phyloP scores from a whole-genome alignment of 2,797 vertebrate species.

The Crocodylus rhombifer region DNA sequence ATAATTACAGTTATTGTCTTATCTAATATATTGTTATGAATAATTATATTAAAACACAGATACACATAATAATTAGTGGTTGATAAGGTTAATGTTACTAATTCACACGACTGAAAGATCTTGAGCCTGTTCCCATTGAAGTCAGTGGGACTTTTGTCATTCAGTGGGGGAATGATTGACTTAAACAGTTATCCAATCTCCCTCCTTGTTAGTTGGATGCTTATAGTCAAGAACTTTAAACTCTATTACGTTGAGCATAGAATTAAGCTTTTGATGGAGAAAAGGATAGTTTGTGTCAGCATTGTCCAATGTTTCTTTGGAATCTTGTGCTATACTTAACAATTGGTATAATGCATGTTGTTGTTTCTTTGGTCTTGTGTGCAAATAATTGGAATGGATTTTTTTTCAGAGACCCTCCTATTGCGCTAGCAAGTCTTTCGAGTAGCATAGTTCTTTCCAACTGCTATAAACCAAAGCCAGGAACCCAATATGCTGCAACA shows the following conservation, averaged over 20 bases:
- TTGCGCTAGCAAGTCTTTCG: not conserved
- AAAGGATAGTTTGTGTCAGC: constrained; percentile 26
- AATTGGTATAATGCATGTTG: not conserved
- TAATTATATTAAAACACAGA: not conserved
- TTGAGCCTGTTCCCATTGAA: no score
- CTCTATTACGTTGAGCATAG: not conserved
- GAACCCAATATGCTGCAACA: constrained; percentile 58
- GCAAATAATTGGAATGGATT: constrained; percentile 47
- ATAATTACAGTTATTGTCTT: not conserved
- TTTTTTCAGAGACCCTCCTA: constrained; percentile 48
- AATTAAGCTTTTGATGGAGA: constrained; percentile 8
- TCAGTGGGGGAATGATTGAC: no score
- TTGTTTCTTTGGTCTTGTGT: constrained; percentile 51
- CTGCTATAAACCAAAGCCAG: constrained; percentile 64
- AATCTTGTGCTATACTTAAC: constrained; percentile 40
- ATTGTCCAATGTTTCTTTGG: constrained; percentile 6
- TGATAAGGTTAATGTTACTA: no score
- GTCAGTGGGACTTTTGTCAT: no score
- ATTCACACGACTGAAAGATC: no score
- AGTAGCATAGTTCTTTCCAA: constrained; percentile 56
- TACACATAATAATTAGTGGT: no score
- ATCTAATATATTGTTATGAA: rapidly evolving
- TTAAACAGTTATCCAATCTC: no score
- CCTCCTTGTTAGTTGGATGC: not conserved
- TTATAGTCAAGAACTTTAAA: not conserved